A percentile compares a stretch with the other conserved stretches of the same genome.
These are phyloP conservation scores for Vulpes vulpes DNA, from an alignment of 2,113 vertebrate species.

Conservation along the genomic window DNA sequence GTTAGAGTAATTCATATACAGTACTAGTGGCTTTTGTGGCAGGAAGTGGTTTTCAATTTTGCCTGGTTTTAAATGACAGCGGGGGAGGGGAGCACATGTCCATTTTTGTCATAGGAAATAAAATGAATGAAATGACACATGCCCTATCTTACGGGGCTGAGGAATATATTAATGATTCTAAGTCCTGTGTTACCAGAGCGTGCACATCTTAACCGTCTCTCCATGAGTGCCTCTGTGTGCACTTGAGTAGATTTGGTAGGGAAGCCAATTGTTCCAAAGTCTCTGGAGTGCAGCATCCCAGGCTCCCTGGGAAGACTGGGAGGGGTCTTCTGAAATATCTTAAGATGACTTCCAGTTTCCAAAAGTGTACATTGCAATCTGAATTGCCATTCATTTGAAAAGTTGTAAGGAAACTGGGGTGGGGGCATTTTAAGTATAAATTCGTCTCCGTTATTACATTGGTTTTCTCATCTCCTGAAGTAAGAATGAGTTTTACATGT, in stretches of 20 bases:
- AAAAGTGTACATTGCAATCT: conserved; percentile 1
- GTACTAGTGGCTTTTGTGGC: conserved; percentile 16
- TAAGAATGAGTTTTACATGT: conserved; percentile 38
- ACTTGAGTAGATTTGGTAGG: conserved; percentile 81
- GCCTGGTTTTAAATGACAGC: conserved; percentile 68
- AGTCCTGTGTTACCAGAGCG: conserved; percentile 75
- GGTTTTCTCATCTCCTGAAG: conserved; percentile 67
- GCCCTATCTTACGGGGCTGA: not conserved
- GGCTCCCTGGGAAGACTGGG: not conserved
- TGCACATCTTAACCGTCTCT: conserved; percentile 63
- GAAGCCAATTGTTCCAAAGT: conserved; percentile 83
- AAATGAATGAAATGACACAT: conserved; percentile 59
- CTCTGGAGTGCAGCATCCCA: conserved; percentile 71
- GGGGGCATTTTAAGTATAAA: conserved; percentile 69
- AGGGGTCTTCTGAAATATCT: conserved; percentile 70
- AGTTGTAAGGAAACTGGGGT: conserved; percentile 34
- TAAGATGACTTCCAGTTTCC: conserved; percentile 70
- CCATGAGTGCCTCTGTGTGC: conserved; percentile 79
- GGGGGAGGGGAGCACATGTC: conserved; percentile 16
- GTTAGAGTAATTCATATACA: conserved; percentile 54
- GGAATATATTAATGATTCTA: conserved; percentile 74
- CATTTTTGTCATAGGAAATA: conserved; percentile 29
- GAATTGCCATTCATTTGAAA: conserved; percentile 59
- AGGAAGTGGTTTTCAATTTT: conserved; percentile 61
- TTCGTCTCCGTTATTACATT: conserved; percentile 61